phyloP scores from a whole-genome alignment of 2,113 vertebrate species.

The Holacanthus passer region DNA sequence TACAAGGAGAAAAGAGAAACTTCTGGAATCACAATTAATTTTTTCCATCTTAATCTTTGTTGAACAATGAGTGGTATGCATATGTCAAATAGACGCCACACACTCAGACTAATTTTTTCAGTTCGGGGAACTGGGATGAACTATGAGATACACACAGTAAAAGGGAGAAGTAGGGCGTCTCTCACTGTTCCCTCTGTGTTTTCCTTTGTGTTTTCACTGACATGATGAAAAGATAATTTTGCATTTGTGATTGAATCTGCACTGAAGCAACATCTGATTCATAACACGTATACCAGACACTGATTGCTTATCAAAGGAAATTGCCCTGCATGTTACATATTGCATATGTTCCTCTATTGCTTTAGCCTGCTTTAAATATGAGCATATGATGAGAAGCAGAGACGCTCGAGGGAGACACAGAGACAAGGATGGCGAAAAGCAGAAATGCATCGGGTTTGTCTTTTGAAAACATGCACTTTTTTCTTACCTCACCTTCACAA shows the following conservation, averaged over 20 bases:
- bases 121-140: slow-evolving; percentile 32
- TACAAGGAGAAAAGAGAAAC: slow-evolving; percentile 29
- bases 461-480: slow-evolving; percentile 27
- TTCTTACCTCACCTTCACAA: slow-evolving; percentile 3
- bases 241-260: slow-evolving; percentile 57
- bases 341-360: slow-evolving; percentile 30
- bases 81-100: slow-evolving; percentile 39
- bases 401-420: slow-evolving; percentile 9
- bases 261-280: slow-evolving; percentile 49
- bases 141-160: slow-evolving; percentile 4
- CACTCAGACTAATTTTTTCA: slow-evolving; percentile 13
- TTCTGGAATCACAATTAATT: slow-evolving; percentile 47
- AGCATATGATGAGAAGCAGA: slow-evolving; percentile 37
- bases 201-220: slow-evolving; percentile 45
- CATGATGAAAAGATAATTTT: slow-evolving; percentile 53
- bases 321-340: slow-evolving; percentile 30
- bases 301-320: slow-evolving; percentile 73
- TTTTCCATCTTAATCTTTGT: slow-evolving; percentile 47
- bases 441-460: neutral
- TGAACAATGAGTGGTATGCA: slow-evolving; percentile 42
- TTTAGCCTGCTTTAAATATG: slow-evolving; percentile 49
- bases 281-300: slow-evolving; percentile 53
- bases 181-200: neutral
- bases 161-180: slow-evolving; percentile 7
- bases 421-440: slow-evolving; percentile 4